These are phyloP conservation scores for Buteo buteo DNA, from an alignment of 2,113 vertebrate genomes.

Conservation along the genomic window DNA sequence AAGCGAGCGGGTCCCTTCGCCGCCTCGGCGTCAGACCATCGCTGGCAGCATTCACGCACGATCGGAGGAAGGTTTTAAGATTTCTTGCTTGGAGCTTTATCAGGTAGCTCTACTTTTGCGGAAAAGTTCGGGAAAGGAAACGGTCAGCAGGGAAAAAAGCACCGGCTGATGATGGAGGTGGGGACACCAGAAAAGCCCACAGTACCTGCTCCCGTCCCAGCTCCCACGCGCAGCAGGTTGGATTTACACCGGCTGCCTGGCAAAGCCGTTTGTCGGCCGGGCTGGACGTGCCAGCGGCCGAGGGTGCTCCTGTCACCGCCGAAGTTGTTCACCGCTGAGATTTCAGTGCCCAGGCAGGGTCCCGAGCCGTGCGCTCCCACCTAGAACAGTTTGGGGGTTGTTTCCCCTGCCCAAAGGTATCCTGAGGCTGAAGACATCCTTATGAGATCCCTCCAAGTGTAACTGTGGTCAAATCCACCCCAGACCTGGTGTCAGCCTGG, in stretches of 20 bases:
- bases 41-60: fast-evolving
- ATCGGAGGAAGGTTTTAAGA: neutral
- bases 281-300: neutral
- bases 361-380: neutral
- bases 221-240: fast-evolving
- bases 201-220: neutral
- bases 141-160: neutral
- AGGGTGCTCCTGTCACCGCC: neutral
- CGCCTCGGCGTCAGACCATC: neutral
- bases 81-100: neutral
- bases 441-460: neutral
- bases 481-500: neutral
- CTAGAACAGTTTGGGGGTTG: neutral
- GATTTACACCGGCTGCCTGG: neutral
- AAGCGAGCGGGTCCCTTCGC: neutral
- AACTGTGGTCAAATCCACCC: neutral
- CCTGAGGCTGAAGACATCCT: neutral
- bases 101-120: fast-evolving
- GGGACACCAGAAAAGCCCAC: neutral
- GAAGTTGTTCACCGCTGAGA: neutral
- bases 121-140: neutral
- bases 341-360: neutral
- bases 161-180: neutral
- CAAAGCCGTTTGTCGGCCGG: neutral
- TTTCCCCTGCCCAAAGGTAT: neutral